Conservation (phyloP, 2,888 invertebrate species). For the Ceriagrion tenellum region DNA sequence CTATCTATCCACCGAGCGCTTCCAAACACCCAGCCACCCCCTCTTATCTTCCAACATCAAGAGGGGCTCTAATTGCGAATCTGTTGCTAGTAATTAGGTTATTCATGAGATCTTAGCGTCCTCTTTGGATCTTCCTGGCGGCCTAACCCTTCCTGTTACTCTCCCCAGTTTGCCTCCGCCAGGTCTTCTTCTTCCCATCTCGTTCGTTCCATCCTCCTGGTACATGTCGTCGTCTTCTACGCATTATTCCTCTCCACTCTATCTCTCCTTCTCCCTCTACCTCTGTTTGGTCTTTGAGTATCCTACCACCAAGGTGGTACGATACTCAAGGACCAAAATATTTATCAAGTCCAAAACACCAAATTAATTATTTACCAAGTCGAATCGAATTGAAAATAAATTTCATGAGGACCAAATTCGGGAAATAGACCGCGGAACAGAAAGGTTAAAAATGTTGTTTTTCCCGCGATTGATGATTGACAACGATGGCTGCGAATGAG, state of each 20-base stretch:
- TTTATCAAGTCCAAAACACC: no score
- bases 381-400: no score
- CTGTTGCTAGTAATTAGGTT: slow-evolving; percentile 66
- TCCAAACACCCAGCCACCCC: slow-evolving; percentile 59
- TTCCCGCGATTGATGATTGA: no score
- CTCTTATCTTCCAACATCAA: slow-evolving; percentile 59
- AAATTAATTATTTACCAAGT: no score
- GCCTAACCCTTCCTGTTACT: neutral
- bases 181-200: neutral
- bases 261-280: neutral
- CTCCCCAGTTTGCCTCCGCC: neutral
- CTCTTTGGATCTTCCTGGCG: slow-evolving; percentile 22
- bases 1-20: slow-evolving; percentile 8
- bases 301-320: no score
- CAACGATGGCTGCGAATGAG: no score
- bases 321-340: no score
- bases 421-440: no score
- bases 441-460: no score
- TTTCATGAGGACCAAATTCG: no score
- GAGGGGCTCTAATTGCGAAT: slow-evolving; percentile 63
- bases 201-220: neutral
- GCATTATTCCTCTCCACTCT: neutral
- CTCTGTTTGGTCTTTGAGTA: neutral
- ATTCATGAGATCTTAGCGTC: slow-evolving; percentile 66
- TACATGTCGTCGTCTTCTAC: neutral